Base-by-base conservation (phyloP, 2,888 invertebrate genomes). In the Synergus gifuensis region DNA sequence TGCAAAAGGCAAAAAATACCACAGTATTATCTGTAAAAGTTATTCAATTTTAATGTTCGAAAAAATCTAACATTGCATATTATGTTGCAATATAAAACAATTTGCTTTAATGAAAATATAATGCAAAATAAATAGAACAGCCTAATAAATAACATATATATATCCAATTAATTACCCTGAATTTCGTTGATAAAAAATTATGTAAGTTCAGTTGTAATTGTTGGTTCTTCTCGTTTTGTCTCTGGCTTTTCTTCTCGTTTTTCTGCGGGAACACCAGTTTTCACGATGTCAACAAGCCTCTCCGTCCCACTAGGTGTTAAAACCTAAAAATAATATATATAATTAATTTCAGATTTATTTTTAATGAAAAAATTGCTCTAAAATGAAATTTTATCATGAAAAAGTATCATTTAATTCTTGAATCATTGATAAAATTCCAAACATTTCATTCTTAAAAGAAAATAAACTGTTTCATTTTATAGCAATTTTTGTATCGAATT, bases 271-370 rank as follows among this genome's bases (percentile, higher is more conserved):
- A 87, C 83, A 18, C 90, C 90, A 49, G 91, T 91, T 85, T 88
- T 90, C 4, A 91, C 87, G 54, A 91, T 88, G 78, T 90, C 88
- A 79, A 91, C 85, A 22, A 90, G 78, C 79, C 91, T 89, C 82
- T 90, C 91, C 28, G 83, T 28, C 84, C 87, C 54, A 67, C 78
- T 76, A 40, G 89, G 83, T 58, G 81, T 84, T 49, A 84, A 44
- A 46, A 79, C 85, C 91, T 91, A 83, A 81, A 88, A 87, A 11
- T 78, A 78, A 44, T 28, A 77, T 40, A 1, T n/a, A 8, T 54
- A n/a, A 49, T 49, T 49, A 54, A 58, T 58, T n/a, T 18, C 9
- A 0, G 1, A 18, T 18, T 54, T 54, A n/a, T 54, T 54, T 54
- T 14, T n/a, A 8, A 54, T 8, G 16, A n/a, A n/a, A 2, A 4